Base-by-base conservation (phyloP, 2,888 invertebrate genomes). In the Danaus chrysippus region DNA sequence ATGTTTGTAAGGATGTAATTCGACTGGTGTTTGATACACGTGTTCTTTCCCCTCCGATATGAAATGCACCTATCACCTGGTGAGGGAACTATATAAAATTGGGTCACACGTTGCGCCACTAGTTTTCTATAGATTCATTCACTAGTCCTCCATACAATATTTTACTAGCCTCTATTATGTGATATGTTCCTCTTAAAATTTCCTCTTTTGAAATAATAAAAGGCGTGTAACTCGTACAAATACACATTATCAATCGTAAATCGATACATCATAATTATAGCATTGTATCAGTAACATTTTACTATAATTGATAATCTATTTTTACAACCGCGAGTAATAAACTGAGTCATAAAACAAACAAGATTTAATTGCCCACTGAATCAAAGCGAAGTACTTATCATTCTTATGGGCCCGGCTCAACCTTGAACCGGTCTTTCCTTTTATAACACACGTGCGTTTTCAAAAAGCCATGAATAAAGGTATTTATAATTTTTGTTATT, bases 51-150 rank as follows among this genome's bases (percentile, higher is more conserved):
- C 84, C 85, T 83, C 78, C 75, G 68, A 72, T 69, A 71, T 68
- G 65, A 76, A 82, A 85, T 86, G 86, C 84, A 87, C 79, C 78
- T 81, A 83, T 84, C 88, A 89, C 88, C 88, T 89, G 87, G 88
- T 73, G 70, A 73, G 78, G 73, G 67, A 68, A 72, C 71, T 70
- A 66, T 78, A 77, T 75, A 72, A 80, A 89, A 87, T 84, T 89
- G 87, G 89, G 89, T 89, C 89, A 87, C 87, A 87, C 86, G 80
- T 87, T 84, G 78, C 82, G 76, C 76, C 71, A 77, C 69, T 71
- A 72, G 72, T 76, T 78, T 68, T 61, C 59, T 65, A 61, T 61
- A 56, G 59, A 54, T 19, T 54, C 56, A 43, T 42, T 71, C 71
- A 77, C 69, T 71, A 71, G 73, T 76, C 66, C 76, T 78, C 76